Evolutionary conservation across 2,797 vertebrate species (phyloP).

Genomic region (Pangasius sanitwongsei): DNA sequence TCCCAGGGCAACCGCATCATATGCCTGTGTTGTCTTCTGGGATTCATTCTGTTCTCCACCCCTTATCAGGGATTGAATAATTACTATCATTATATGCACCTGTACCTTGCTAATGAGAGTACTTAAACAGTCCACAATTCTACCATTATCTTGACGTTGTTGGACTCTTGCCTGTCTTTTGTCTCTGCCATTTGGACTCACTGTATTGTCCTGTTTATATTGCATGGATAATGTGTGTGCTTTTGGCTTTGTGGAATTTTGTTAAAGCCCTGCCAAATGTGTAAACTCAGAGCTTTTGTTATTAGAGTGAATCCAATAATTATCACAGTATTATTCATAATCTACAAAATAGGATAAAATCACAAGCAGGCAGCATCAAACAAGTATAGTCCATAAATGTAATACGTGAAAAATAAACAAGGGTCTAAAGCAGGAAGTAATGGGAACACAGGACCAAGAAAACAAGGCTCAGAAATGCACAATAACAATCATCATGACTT

Average conservation of each 20-base stretch:
- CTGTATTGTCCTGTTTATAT: constrained; percentile 5
- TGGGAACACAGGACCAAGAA: background rate
- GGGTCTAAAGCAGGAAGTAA: background rate
- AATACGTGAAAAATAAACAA: background rate
- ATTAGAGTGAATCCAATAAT: background rate
- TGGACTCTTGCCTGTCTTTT: background rate
- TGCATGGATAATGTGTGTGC: constrained; percentile 3
- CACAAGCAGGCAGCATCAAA: background rate
- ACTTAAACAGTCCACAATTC: background rate
- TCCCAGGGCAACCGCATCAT: background rate
- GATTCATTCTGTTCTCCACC: constrained; percentile 6
- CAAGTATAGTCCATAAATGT: background rate
- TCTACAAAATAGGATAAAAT: background rate
- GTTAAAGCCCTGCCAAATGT: background rate
- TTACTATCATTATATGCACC: background rate
- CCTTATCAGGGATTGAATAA: background rate
- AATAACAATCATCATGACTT: background rate
- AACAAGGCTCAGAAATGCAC: background rate
- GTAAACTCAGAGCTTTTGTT: background rate
- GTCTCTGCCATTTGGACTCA: background rate
- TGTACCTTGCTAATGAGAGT: background rate
- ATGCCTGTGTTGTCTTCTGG: background rate
- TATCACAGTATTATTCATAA: background rate
- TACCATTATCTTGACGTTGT: background rate
- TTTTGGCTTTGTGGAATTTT: background rate